phyloP scores from a whole-genome alignment of 2,888 invertebrate genomes.

The Drosophila neotestacea region DNA sequence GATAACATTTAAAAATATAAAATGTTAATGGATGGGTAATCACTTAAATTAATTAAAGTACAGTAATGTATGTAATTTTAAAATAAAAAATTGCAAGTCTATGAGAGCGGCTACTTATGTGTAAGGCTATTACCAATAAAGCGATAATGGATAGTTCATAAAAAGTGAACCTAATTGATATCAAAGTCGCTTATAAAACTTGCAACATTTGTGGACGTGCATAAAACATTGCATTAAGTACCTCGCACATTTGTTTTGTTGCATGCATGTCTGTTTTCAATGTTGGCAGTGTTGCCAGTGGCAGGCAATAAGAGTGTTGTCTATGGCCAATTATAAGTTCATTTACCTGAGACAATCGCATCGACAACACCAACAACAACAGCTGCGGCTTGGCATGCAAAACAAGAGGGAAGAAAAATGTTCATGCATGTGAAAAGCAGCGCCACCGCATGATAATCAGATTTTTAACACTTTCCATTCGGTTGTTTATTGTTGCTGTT shows the following conservation, averaged over 20 bases:
- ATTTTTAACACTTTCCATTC: constrained; percentile 80
- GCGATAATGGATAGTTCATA: constrained; percentile 10
- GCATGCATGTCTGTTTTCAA: constrained; percentile 3
- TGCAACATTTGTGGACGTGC: constrained; percentile 13
- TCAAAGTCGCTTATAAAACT: constrained; percentile 7
- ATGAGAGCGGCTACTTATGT: background rate
- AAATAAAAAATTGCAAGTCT: background rate
- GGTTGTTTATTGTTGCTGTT: constrained; percentile 46
- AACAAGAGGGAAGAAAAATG: constrained; percentile 70
- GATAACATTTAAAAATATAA: no score
- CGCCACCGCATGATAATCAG: constrained; percentile 80
- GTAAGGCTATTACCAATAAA: constrained; percentile 47
- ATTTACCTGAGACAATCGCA: constrained; percentile 65
- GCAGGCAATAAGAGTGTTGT: constrained; percentile 40
- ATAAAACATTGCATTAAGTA: constrained; percentile 18
- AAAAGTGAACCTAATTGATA: constrained; percentile 7
- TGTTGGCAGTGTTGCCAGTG: constrained; percentile 6
- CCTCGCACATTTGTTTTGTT: constrained; percentile 26
- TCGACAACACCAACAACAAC: constrained; percentile 26
- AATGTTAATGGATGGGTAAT: no score
- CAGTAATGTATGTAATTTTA: background rate
- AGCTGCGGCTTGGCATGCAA: constrained; percentile 60
- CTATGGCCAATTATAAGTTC: constrained; percentile 78
- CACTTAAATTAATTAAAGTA: background rate
- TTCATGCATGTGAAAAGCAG: constrained; percentile 73